A percentile compares a stretch with the other conserved stretches of the same genome.
phyloP scores from a whole-genome alignment of 1,140 invertebrate genomes.

The Diabrotica undecimpunctata region DNA sequence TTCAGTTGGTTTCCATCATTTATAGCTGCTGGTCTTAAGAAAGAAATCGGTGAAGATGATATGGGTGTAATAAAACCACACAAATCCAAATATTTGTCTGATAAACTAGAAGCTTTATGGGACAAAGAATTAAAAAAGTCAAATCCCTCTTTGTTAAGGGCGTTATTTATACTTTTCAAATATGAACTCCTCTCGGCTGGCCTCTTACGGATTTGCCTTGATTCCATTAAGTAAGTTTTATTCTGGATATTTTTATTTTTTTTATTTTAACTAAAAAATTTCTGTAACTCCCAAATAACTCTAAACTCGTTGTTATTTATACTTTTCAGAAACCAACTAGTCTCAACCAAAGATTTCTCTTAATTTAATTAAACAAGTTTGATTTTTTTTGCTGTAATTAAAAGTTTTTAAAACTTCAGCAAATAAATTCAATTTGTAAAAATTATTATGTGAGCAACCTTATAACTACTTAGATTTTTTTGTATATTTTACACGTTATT shows the following conservation, averaged over 20 bases:
- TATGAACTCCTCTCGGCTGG: constrained; percentile 25
- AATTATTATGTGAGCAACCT: too few relatives aligned
- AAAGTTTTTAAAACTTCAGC: too few relatives aligned
- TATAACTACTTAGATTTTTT: too few relatives aligned
- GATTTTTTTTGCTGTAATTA: too few relatives aligned
- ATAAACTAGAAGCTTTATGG: constrained; percentile 56
- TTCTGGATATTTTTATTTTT: not conserved
- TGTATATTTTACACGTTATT: too few relatives aligned
- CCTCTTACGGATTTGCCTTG: constrained; percentile 23
- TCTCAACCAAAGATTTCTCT: too few relatives aligned
- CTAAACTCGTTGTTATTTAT: too few relatives aligned
- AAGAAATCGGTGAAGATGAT: constrained; percentile 31
- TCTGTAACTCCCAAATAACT: too few relatives aligned
- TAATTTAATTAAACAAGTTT: too few relatives aligned
- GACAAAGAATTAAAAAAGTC: constrained; percentile 42
- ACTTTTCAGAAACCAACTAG: too few relatives aligned
- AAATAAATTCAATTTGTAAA: too few relatives aligned
- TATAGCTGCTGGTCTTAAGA: constrained; percentile 27
- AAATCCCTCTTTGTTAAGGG: constrained; percentile 43
- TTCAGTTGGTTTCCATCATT: constrained; percentile 45
- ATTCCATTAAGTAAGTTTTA: constrained; percentile 36
- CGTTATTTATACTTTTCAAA: constrained; percentile 29
- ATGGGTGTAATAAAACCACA: constrained; percentile 25
- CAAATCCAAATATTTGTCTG: constrained; percentile 48
- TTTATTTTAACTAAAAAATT: too few relatives aligned